These are phyloP conservation scores for Aldrovandia affinis DNA, from an alignment of 2,797 vertebrate genomes.

Conservation along the genomic window DNA sequence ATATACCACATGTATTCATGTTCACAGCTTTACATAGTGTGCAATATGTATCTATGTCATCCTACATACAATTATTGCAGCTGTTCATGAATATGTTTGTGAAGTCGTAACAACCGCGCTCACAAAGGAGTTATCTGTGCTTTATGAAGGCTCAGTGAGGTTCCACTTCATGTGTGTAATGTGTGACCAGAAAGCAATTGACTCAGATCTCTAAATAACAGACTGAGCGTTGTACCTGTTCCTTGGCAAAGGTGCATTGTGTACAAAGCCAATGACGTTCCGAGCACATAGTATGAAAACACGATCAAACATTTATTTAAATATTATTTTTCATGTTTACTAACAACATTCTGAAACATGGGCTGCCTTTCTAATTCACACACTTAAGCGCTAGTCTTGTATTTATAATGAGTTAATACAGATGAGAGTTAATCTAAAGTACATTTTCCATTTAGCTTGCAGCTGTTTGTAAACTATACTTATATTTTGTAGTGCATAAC, in stretches of 20 bases:
- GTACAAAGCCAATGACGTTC: background rate
- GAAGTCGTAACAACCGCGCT: background rate
- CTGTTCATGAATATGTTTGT: background rate
- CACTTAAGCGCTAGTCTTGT: background rate
- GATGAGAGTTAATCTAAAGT: background rate
- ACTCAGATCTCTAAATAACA: background rate
- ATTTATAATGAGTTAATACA: background rate
- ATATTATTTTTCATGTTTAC: too few species aligned
- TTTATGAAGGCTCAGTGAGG: background rate
- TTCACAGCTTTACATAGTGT: background rate
- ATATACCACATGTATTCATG: background rate
- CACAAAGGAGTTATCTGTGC: too few species aligned
- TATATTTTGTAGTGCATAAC: background rate
- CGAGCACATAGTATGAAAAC: background rate
- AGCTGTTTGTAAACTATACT: too few species aligned
- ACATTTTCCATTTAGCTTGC: background rate
- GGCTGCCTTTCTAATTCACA: background rate
- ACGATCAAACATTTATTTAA: background rate
- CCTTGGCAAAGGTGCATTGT: background rate
- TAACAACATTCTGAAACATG: too few species aligned
- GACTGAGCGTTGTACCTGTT: background rate
- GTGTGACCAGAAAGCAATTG: background rate
- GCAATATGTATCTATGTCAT: background rate
- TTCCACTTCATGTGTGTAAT: background rate
- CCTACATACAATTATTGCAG: background rate